Conservation (phyloP, 2,113 vertebrate genomes). For the Procapra przewalskii region DNA sequence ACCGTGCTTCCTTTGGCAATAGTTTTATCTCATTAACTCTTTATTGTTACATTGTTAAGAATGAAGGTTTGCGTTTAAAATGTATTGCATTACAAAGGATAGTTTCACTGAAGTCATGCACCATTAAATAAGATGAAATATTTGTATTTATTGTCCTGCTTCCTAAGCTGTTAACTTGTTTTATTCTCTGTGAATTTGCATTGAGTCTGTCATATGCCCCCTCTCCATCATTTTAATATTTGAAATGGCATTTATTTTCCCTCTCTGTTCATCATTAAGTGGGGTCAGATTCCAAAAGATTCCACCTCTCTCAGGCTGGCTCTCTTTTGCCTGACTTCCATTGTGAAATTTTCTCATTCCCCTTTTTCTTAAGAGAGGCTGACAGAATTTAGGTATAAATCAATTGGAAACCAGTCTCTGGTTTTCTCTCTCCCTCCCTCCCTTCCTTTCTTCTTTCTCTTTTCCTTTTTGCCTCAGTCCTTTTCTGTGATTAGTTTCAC, state of each 20-base stretch:
- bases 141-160: conserved; percentile 75
- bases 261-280: not conserved
- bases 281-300: conserved; percentile 29
- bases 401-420: conserved; percentile 61
- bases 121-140: conserved; percentile 61
- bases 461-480: conserved; percentile 62
- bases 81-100: conserved; percentile 62
- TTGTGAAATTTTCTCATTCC: not conserved
- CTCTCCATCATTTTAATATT: not conserved
- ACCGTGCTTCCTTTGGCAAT: conserved; percentile 65
- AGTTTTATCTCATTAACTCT: conserved; percentile 46
- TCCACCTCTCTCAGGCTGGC: conserved; percentile 66
- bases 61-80: conserved; percentile 76
- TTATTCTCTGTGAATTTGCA: conserved; percentile 32
- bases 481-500: conserved; percentile 74
- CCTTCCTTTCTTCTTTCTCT: not conserved
- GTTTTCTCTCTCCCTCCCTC: not conserved
- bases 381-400: conserved; percentile 58
- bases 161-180: conserved; percentile 31
- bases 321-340: conserved; percentile 41
- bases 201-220: conserved; percentile 28
- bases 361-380: conserved; percentile 58
- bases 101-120: conserved; percentile 62
- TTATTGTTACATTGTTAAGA: conserved; percentile 28
- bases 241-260: not conserved